These are phyloP conservation scores for Hartigia nigra DNA, from an alignment of 2,888 invertebrate genomes.

Conservation along the genomic window DNA sequence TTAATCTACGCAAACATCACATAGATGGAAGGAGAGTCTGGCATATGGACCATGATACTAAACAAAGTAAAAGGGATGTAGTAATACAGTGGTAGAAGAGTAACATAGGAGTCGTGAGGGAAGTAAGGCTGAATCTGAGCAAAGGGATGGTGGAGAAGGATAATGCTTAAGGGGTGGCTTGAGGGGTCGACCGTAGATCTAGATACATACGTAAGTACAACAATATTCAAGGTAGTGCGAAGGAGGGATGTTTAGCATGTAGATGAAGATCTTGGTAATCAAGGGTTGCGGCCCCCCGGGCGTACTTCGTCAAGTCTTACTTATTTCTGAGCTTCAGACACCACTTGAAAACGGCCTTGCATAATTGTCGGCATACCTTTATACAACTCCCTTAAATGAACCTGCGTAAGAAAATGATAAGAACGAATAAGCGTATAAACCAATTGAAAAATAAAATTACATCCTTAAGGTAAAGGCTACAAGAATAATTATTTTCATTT, in stretches of 20 bases:
- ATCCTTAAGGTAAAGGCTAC: neutral
- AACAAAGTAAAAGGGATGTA: neutral
- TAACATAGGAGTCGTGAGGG: neutral
- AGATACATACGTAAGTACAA: slow-evolving; percentile 64
- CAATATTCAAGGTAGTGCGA: slow-evolving; percentile 58
- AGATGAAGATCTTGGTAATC: slow-evolving; percentile 66
- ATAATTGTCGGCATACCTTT: neutral
- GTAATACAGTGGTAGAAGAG: neutral
- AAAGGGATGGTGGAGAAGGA: neutral
- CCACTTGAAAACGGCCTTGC: neutral
- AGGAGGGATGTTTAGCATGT: slow-evolving; percentile 62
- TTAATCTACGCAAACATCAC: slow-evolving; percentile 65
- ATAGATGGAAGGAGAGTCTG: slow-evolving; percentile 57
- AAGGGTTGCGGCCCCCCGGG: slow-evolving; percentile 61
- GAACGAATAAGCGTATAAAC: neutral
- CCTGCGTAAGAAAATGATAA: neutral
- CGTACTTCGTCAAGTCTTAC: slow-evolving; percentile 63
- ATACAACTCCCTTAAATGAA: neutral
- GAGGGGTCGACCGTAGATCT: slow-evolving; percentile 50
- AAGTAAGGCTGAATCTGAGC: neutral
- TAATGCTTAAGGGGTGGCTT: neutral
- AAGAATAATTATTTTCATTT: neutral
- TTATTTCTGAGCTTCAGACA: slow-evolving; percentile 50
- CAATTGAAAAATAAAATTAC: neutral
- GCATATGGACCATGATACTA: slow-evolving; percentile 30